Evolutionary conservation across 2,888 invertebrate genomes (phyloP), one percentile per base, ranked within the genome.

Genomic region (Melipona beecheii): DNA sequence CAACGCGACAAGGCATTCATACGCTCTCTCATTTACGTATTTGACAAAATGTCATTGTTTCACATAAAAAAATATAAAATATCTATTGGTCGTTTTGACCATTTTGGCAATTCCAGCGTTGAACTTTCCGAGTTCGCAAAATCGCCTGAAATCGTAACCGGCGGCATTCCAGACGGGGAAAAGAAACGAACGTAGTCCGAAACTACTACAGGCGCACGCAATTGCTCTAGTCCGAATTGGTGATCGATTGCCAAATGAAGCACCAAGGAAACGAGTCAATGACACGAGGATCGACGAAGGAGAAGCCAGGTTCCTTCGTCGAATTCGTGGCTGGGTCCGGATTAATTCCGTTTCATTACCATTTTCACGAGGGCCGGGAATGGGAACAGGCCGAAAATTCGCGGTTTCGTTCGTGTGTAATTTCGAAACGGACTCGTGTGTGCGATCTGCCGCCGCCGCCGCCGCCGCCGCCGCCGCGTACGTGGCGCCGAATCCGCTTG

Each of bases 321-420:
- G 64, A 65, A 65, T 65, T 62, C 78, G 50, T 62, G 64, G 70
- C 60, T 75, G 62, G 62, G 75, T 71, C 81, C 70, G 78, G 43
- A 84, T 86, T 89, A 90, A 91, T 90, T 89, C 81, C 90, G 70
- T 86, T 90, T 86, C 87, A 90, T 90, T 91, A 91, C 75, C 90
- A 87, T 88, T 83, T 79, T 68, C 78, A 49, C 52, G 72, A 43
- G 43, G 50, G 13, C 4, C 56, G 36, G 58, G 24, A 64, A 52
- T 52, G 66, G 77, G 81, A 78, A 77, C 80, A 73, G 82, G 70
- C 75, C 83, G 84, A 77, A 91, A 91, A 92, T 91, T 90, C 89
- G 87, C 89, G 86, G 89, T 90, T 91, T 85, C 86, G 86, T 68
- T 17, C 82, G 78, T 71, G 75, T 88, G 84, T 88, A 91, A 92